Base-by-base conservation (phyloP, 2,113 vertebrate species). In the Apus apus region DNA sequence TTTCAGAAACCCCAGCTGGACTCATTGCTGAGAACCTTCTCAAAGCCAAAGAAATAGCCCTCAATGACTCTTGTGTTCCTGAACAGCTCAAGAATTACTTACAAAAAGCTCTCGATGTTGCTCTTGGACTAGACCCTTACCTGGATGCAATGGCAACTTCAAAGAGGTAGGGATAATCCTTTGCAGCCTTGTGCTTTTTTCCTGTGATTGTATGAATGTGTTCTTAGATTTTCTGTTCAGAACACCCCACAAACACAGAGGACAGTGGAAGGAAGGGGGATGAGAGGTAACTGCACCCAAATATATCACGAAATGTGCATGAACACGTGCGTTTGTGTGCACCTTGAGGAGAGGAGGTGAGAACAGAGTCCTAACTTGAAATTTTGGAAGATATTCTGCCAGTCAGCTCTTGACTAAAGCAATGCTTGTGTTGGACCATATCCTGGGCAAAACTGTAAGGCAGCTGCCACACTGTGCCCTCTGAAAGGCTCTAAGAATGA, bases 71-170 rank as follows among this genome's bases (percentile, higher is more conserved):
- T 40, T 45, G 45, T 78, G 90, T 98, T 72, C 97, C 98, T 32
- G 87, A 97, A 36, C 96, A 98, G 85, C 88, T 98, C 89, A 96
- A 26, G 19, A 72, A 16, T 45, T 95, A 97, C 60, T 32, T 98
- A 81, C 95, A 98, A 85, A 97, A 98, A 91, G 98, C 98, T 87
- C 94, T 98, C 60, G 97, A 98, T 91, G 96, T 98, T 26, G 96
- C 98, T 53, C 86, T 96, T 17, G 98, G 98, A 21, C 90, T 98
- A 36, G 98, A 98, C 21, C 62, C 84, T 84, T 98, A 98, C 94
- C 72, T 98, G 83, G 97, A 97, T 72, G 67, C 50, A 13, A 98
- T 98, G 96, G 96, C 94, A 92, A 45, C 96, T 73, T 89, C 67
- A 34, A 96, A 98, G 82, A 98, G 97, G 95, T 95, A 51, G 0